Evolutionary conservation across 2,888 invertebrate genomes (phyloP), one percentile per base, ranked within the genome.

Genomic region (Pyrocoelia pectoralis): DNA sequence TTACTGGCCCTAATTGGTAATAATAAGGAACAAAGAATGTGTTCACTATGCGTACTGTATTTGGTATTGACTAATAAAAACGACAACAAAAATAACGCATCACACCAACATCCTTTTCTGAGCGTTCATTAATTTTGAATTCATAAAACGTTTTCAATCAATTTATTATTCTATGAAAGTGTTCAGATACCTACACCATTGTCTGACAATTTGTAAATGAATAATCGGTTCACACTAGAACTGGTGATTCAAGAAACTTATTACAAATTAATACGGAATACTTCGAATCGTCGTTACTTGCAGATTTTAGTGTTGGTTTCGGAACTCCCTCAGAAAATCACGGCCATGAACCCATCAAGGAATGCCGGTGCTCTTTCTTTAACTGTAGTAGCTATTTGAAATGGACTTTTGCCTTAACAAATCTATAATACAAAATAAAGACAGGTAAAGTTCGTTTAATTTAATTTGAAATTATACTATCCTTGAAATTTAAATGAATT

Each of bases 1-100:
- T 28, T 61, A 43, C 19, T 56, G 61, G 50, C 61, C 56, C 61
- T 56, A 61, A 61, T 61, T 61, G 61, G 41, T 28, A 61, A 56
- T 56, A 61, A 56, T 52, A 61, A 61, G 40, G 55, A 61, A 61
- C 60, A 55, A 60, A 54, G 60, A 60, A 60, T 54, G 60, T 60
- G 15, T 17, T 19, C 17, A 38, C 49, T 33, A 40, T 54, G 53
- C 58, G 46, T 48, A 46, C 13, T 24, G 54, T 55, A 38, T n/a
- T 38, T 33, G 17, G 24, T 14, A 33, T 29, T 33, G 10, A n/a
- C 29, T 29, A 24, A 24, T 24, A 24, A 24, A 24, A n/a, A 33
- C 33, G 33, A n/a, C 33, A 33, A 33, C 33, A 33, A 33, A 33
- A 33, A 33, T 33, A 33, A 33, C 33, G 8, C 33, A 33, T 33